Percentiles rank a stretch among this genome's conserved stretches.
These are phyloP conservation scores for Myodes glareolus DNA, from an alignment of 2,113 vertebrate genomes.

Conservation along the genomic window DNA sequence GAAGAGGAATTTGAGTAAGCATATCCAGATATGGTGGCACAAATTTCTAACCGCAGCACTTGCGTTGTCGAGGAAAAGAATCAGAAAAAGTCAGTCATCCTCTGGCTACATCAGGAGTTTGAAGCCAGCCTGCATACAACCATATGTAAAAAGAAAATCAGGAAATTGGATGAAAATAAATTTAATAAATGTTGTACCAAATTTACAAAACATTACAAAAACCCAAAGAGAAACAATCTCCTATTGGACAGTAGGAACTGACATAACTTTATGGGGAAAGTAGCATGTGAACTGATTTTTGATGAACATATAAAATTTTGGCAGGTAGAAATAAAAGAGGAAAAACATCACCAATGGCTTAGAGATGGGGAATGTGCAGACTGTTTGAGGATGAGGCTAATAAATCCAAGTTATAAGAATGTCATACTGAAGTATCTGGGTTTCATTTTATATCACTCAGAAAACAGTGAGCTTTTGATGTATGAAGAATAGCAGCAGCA, in stretches of 20 bases:
- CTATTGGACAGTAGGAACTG: background rate
- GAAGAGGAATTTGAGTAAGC: conserved; percentile 29
- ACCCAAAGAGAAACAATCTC: conserved; percentile 16
- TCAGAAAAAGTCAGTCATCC: background rate
- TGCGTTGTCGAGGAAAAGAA: background rate
- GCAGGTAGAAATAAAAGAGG: background rate
- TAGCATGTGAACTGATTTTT: conserved; percentile 31
- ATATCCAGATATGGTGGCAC: background rate
- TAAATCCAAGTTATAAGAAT: conserved; percentile 21
- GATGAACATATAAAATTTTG: conserved; percentile 49
- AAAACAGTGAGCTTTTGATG: conserved; percentile 42
- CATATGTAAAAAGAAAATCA: background rate
- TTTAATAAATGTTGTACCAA: background rate
- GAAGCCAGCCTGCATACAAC: background rate
- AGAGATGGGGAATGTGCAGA: background rate
- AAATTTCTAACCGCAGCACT: background rate
- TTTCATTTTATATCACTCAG: conserved; percentile 40
- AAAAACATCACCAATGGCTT: conserved; percentile 1
- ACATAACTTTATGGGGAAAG: conserved; percentile 7
- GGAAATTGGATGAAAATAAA: conserved; percentile 48
- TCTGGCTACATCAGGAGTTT: background rate
- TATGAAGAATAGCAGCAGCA: background rate
- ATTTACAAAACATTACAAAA: conserved; percentile 8
- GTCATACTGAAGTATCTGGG: conserved; percentile 30
- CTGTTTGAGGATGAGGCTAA: background rate